Evolutionary conservation across 2,797 vertebrate genomes (phyloP).

Genomic region (Centropyge bicolor): DNA sequence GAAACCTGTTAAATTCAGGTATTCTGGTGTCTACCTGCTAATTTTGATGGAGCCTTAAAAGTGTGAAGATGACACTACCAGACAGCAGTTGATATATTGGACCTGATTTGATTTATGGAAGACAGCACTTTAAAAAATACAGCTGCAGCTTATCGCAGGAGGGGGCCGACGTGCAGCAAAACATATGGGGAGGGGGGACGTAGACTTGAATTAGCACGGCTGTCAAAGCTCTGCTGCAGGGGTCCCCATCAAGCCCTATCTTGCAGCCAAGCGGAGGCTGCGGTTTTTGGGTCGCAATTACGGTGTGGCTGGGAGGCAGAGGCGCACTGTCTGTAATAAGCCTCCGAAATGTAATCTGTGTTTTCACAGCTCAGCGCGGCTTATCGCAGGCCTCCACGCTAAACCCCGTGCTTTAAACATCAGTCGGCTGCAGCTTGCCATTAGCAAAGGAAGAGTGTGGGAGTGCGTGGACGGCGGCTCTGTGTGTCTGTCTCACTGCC

Average conservation of each 20-base stretch:
- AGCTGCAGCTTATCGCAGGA: conserved; percentile 57
- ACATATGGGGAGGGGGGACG: conserved; percentile 49
- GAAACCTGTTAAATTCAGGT: conserved; percentile 8
- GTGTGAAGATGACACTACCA: conserved; percentile 47
- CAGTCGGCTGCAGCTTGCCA: conserved; percentile 71
- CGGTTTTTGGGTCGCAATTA: conserved; percentile 74
- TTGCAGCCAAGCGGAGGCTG: conserved; percentile 72
- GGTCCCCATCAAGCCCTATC: conserved; percentile 72
- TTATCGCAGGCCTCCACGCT: conserved; percentile 83
- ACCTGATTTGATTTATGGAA: conserved; percentile 55
- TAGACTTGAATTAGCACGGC: conserved; percentile 80
- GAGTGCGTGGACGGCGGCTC: conserved; percentile 52
- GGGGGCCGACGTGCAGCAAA: conserved; percentile 41
- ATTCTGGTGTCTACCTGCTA: not conserved
- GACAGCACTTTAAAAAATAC: conserved; percentile 55
- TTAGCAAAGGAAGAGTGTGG: conserved; percentile 70
- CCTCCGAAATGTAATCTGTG: conserved; percentile 86
- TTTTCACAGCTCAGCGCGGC: conserved; percentile 85
- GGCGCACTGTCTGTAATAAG: conserved; percentile 75
- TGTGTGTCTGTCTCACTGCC: conserved; percentile 58
- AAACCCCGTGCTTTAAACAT: conserved; percentile 79
- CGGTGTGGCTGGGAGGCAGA: conserved; percentile 71
- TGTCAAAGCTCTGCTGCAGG: conserved; percentile 76
- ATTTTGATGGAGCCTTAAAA: conserved; percentile 42
- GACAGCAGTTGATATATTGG: conserved; percentile 34